Evolutionary conservation across 2,797 vertebrate species (phyloP), one percentile per base, ranked within the genome.

Genomic region (Lithobates pipiens): DNA sequence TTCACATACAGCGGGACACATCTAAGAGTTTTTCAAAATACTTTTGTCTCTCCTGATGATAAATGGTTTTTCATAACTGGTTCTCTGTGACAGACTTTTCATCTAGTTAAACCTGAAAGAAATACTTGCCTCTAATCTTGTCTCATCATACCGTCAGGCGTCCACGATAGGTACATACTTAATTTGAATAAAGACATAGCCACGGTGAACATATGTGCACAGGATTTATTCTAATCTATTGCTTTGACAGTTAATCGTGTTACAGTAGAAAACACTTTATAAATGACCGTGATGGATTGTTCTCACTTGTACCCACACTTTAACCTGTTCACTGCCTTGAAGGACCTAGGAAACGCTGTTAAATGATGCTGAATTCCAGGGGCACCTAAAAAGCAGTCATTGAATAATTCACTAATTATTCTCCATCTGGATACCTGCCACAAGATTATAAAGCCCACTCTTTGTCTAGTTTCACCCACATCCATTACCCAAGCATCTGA

Each of bases 201-300:
- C 79, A 27, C 23, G 25, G 73, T 46, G 80, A 86, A 86, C 85
- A 86, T 82, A 86, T 86, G 80, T 86, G 85, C 54, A 34, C 79
- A 73, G 80, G 85, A 82, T 86, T 86, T 86, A 86, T 86, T 70
- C 80, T 86, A 86, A 86, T 82, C 85, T 86, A 82, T 81, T 78
- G 76, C 83, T 84, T 68, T 77, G 79, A 82, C 77, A 63, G 39
- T 69, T 86, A 86, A 86, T 82, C 85, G 74, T 54, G 79, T 86
- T 86, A 86, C 84, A 42, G 77, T 15, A 81, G 44, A 76, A 70
- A 81, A 82, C 54, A n/a, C 80, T 63, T 82, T 63, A 77, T 82
- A 77, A 77, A 77, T 86, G 85, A 67, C 27, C 67, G 15, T 77
- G 75, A 77, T 71, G 42, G 67, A 86, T 71, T 61, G 80, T 77